Base-by-base conservation (phyloP, 2,888 invertebrate species). In the Yponomeuta cagnagella region DNA sequence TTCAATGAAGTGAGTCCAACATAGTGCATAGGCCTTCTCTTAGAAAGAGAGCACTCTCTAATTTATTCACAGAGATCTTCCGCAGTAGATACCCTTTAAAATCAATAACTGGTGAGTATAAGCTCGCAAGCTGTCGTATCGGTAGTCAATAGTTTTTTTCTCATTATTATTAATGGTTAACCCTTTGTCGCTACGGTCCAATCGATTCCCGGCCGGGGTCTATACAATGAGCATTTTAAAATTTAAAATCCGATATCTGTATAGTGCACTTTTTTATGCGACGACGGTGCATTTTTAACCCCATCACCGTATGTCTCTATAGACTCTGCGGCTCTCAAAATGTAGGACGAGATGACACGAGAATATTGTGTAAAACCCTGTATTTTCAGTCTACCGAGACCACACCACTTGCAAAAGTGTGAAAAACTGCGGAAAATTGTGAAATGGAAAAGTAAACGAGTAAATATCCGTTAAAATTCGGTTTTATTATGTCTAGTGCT, bases 221-320 rank as follows among this genome's bases (percentile, higher is more conserved):
- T 82, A 90, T 91, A 90, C 92, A 92, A 92, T 89, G 89, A 91
- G 88, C 91, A 90, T 92, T 92, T 92, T 91, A 92, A 92, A 92
- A 86, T 92, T 92, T 92, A 90, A 92, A 92, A 92, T 91, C 91
- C 91, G 91, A 92, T 92, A 92, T 92, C 91, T 92, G 86, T 89
- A 82, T 83, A 74, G 81, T 78, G 82, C 63, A 79, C 79, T 88
- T 90, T 89, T 92, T 91, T 90, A 84, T 89, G 81, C 75, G 76
- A 82, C 90, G 81, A 90, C 90, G 90, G 89, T 92, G 92, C 92
- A 85, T 89, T 92, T 92, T 92, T 89, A 92, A 92, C 91, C 92
- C 52, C 91, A 89, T 90, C 87, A 84, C 80, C 86, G 88, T 89
- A 87, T 90, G 87, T 86, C 86, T 85, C 75, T 79, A 58, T 70